Base-by-base conservation (phyloP, 2,113 vertebrate genomes). In the Sardina pilchardus region DNA sequence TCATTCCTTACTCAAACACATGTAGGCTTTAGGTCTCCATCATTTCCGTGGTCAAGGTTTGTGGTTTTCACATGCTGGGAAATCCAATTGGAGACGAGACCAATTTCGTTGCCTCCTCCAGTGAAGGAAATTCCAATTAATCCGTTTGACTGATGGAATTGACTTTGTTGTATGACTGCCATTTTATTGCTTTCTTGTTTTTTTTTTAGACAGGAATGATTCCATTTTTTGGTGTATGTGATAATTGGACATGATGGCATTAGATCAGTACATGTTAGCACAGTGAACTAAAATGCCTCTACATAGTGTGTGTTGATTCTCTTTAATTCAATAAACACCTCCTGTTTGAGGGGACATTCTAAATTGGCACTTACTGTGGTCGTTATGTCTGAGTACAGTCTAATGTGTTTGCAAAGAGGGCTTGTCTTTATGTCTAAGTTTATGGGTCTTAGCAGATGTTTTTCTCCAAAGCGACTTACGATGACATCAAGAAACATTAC, bases 351-450 rank as follows among this genome's bases (percentile, higher is more conserved):
- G 30, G 14, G 34, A 78, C 21, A 83, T 85, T 84, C 44, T 85
- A 86, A 87, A 84, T 1, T 4, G 81, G 89, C 56, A 82, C 56
- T 82, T 86, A 30, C 83, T 56, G 30, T 83, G 83, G 67, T 90
- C 44, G 67, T 84, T 78, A 30, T 34, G 9, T 71, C 5, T 78
- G 6, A 78, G 63, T 36, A 78, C 34, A 59, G 53, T 21, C 53
- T 24, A 24, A 59, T 59, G 53, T 59, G 5, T 0, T 59, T 59
- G 19, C 19, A 6, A 17, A 53, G 16, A 19, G 50, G 17, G 1
- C 21, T 59, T 6, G 21, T 21, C 53, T 24, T 4, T 59, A 24
- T 59, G 7, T 8, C 1, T 50, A 16, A 19, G 10, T 16, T 50
- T 50, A 42, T 42, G 39, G 39, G 2, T 42, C 39, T 42, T 42